Evolutionary conservation across 2,888 invertebrate genomes (phyloP), one percentile per base, ranked within the genome.

Genomic region (Netelia inedita): DNA sequence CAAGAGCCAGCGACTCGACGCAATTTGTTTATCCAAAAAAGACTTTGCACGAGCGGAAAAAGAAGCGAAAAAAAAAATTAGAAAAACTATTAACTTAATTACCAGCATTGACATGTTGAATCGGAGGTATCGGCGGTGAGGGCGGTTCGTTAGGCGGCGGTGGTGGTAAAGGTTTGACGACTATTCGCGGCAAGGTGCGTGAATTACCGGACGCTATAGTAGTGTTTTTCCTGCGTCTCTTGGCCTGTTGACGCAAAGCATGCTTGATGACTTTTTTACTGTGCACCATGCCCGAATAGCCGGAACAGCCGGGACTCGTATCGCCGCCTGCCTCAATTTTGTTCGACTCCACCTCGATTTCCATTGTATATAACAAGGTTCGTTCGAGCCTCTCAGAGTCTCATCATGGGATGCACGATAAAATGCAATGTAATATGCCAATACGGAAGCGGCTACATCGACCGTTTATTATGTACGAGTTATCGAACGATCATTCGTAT

Each of bases 131-230:
- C 2, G 79, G 76, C 28, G 85, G 80, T 68, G 83, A 82, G 81
- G 94, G 93, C 59, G 91, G 94, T 86, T 95, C 95, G 86, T 95
- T 94, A 2, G 94, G 94, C 35, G 95, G 95, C 71, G 96, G 96
- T 50, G 96, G 96, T 87, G 97, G 96, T 92, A 97, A 94, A 10
- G 97, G 97, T 93, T 97, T 98, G 57, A 97, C 97, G 91, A 97
- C 97, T 88, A 98, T 97, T 90, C 97, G 95, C 83, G 97, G 97
- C 90, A 97, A 95, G 93, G 94, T 96, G 94, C 95, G 95, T 94
- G 94, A 96, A 94, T 94, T 95, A 69, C 95, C 95, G 19, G 96
- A 94, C 28, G 96, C 95, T 87, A 96, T 95, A 43, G 95, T 96
- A 63, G 96, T 97, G 94, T 97, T 98, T 94, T 97, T 98, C 92